Evolutionary conservation across 2,888 invertebrate genomes (phyloP), one percentile per base, ranked within the genome.

Genomic region (Epistrophe eligans): DNA sequence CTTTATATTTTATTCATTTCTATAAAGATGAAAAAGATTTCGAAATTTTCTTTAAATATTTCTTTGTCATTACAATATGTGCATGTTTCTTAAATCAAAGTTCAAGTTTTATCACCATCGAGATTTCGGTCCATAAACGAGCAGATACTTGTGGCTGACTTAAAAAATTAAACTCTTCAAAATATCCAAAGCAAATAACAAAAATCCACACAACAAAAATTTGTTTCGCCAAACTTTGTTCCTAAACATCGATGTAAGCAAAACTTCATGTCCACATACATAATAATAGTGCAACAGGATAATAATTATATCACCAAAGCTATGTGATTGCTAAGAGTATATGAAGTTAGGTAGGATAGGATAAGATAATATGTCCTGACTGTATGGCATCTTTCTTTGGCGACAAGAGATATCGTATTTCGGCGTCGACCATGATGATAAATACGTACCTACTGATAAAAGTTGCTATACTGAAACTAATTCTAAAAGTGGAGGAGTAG

Each of bases 221-320:
- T 17, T 52, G 84, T 80, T 77, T 85, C 66, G 11, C 40, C 74
- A 85, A 85, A 81, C 73, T 82, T 77, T 77, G 81, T 79, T 52
- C 4, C 77, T 74, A 62, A 81, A 73, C 81, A 82, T 32, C 52
- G 6, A 70, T 35, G 50, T 8, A 32, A 24, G 48, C 35, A 55
- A 55, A 73, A 81, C 60, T 48, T 60, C 73, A 48, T 73, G 77
- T 45, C 58, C 70, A 57, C 57, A 43, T 85, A 57, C 57, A 43
- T 85, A 85, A 85, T 85, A 70, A 85, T 71, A 85, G 77, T 85
- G 81, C 85, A 85, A 71, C 72, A 71, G 73, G 70, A 79, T 82
- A 81, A 74, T 85, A 85, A 85, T 85, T 77, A 71, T 74, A 71
- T 74, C 66, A 35, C 35, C 50, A 62, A 28, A 66, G 58, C 58